Base-by-base conservation (phyloP, 2,888 invertebrate genomes). In the Phortica okadai region DNA sequence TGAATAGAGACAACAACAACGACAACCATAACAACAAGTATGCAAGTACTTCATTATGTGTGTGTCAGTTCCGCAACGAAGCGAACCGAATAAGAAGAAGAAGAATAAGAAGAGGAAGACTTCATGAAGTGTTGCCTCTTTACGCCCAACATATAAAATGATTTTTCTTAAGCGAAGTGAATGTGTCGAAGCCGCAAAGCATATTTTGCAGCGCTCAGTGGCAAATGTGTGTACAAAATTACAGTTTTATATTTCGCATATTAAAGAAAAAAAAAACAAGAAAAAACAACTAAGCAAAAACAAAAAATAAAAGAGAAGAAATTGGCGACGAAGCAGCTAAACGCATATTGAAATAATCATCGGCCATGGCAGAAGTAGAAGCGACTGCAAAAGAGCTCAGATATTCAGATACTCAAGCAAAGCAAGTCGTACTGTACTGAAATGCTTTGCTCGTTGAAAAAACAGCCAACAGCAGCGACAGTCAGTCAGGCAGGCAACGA, bases 301-400 rank as follows among this genome's bases (percentile, higher is more conserved):
- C n/a, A 21, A 14, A 58, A 58, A n/a, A 58, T 21, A 21, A 21
- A 21, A 21, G 21, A 21, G 21, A 21, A 21, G 21, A 21, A 21
- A 21, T 21, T 21, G 21, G 21, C 8, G 16, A 59, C 45, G 58
- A 6, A 58, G 16, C 58, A 66, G 64, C 64, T 66, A 66, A 69
- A 69, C 67, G 67, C 67, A 69, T 69, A 42, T 45, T 69, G 67
- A 69, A 69, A 69, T 69, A 45, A 69, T 69, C 45, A 69, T 69
- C 33, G 33, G 25, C 64, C 14, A 10, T 16, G 16, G n/a, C 59
- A 59, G 6, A 14, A 59, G 6, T 16, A 16, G 8, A 5, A 59
- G 16, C 21, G 59, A 59, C 59, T 21, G 25, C 21, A 41, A 66
- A 58, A 58, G 58, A 8, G 58, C 14, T 16, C 58, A 58, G 45